phyloP scores from a whole-genome alignment of 2,888 invertebrate species.

The Epinotia brunnichana region DNA sequence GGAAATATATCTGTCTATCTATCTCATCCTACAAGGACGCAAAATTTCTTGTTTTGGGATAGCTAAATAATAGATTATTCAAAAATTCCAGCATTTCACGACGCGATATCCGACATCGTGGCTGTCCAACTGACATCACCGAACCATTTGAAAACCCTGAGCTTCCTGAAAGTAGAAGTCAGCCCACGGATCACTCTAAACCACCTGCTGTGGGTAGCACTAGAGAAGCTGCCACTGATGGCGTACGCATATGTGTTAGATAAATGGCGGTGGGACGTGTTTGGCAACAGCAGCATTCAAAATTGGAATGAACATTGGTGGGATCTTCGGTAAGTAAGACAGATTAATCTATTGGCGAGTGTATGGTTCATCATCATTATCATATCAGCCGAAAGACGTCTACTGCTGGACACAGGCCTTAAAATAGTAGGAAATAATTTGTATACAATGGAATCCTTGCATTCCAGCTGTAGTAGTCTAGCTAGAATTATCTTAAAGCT shows the following conservation, averaged over 20 bases:
- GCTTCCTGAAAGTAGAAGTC: constrained; percentile 66
- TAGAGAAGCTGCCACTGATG: constrained; percentile 76
- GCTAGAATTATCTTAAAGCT: background rate
- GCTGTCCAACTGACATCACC: constrained; percentile 84
- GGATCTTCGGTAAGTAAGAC: constrained; percentile 70
- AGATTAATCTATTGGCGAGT: background rate
- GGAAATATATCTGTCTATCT: no score
- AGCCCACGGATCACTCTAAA: constrained; percentile 69
- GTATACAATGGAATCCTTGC: no score
- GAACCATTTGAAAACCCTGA: constrained; percentile 74
- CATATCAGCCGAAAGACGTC: no score
- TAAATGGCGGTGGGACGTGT: constrained; percentile 78
- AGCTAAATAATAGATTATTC: background rate
- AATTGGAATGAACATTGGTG: constrained; percentile 79
- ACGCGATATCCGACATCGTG: constrained; percentile 85
- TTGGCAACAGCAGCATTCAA: constrained; percentile 65
- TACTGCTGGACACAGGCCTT: no score
- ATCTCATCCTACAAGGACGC: background rate
- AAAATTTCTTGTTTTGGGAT: background rate
- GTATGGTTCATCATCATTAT: background rate
- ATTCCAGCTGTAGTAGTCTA: no score
- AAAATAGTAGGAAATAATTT: background rate
- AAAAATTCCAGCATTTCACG: constrained; percentile 82
- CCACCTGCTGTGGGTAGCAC: constrained; percentile 73
- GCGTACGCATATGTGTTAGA: constrained; percentile 76